These are phyloP conservation scores for Micronisus gabar DNA, from an alignment of 2,113 vertebrate genomes.

Conservation along the genomic window DNA sequence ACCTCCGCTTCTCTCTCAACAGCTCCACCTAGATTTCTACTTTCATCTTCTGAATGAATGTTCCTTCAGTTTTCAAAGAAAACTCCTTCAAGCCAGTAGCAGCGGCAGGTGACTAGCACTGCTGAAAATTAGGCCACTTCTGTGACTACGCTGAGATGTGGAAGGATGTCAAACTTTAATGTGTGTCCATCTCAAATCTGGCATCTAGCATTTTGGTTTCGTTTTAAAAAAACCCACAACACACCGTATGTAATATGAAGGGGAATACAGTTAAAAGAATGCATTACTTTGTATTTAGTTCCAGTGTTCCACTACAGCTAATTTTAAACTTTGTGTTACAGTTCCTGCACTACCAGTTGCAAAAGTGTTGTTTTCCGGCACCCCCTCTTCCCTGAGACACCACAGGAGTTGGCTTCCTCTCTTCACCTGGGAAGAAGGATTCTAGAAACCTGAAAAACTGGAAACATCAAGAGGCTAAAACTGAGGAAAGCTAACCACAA, in stretches of 20 bases:
- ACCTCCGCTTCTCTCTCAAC: conserved; percentile 44
- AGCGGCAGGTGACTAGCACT: neutral
- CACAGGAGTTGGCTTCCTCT: neutral
- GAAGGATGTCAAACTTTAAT: neutral
- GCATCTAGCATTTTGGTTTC: neutral
- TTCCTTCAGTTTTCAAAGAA: neutral
- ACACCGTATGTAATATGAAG: accelerated
- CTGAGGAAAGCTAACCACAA: neutral
- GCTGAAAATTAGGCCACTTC: neutral
- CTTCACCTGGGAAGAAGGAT: neutral
- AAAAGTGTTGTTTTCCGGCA: neutral
- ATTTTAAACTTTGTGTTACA: conserved; percentile 54
- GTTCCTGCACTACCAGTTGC: conserved; percentile 7
- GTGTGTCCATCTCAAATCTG: neutral
- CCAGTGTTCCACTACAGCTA: neutral
- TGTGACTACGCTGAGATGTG: neutral
- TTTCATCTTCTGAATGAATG: conserved; percentile 49
- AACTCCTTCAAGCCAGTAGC: neutral
- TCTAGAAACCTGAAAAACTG: conserved; percentile 54
- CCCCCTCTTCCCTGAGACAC: neutral
- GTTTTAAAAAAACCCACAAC: neutral
- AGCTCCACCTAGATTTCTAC: conserved; percentile 50
- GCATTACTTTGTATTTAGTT: neutral
- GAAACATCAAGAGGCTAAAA: neutral
- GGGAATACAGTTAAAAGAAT: neutral